phyloP scores from a whole-genome alignment of 2,797 vertebrate genomes.

The Dryobates pubescens region DNA sequence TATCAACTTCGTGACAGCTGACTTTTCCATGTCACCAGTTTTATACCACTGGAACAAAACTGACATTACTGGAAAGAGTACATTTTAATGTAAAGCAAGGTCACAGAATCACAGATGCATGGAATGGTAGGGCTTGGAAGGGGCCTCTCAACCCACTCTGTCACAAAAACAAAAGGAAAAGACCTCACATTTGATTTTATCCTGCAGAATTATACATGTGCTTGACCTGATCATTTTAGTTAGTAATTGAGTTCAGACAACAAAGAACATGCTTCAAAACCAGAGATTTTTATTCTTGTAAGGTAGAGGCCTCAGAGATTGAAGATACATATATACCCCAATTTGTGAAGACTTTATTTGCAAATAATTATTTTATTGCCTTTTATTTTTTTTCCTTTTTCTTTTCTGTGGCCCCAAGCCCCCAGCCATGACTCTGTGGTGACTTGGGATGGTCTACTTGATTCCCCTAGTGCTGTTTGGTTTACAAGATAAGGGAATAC shows the following conservation, averaged over 20 bases:
- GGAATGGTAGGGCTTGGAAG: too few species aligned
- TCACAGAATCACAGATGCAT: too few species aligned
- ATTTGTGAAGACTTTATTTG: background rate
- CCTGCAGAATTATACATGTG: background rate
- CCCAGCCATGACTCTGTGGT: background rate
- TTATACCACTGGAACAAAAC: background rate
- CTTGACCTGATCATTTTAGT: background rate
- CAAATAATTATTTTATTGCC: background rate
- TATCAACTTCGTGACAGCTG: background rate
- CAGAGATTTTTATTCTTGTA: background rate
- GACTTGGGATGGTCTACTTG: background rate
- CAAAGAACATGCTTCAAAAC: background rate
- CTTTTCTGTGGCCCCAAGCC: background rate
- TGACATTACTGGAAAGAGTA: background rate
- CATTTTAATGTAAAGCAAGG: background rate
- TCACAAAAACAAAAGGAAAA: background rate
- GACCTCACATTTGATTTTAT: background rate
- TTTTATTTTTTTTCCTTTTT: background rate
- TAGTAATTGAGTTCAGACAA: background rate
- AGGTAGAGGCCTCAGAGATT: background rate
- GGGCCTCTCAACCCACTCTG: too few species aligned
- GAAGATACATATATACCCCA: background rate
- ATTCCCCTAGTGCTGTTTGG: background rate
- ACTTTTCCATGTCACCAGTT: background rate
- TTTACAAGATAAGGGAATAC: background rate